Base-by-base conservation (phyloP, 2,797 vertebrate species). In the Platalea minor region DNA sequence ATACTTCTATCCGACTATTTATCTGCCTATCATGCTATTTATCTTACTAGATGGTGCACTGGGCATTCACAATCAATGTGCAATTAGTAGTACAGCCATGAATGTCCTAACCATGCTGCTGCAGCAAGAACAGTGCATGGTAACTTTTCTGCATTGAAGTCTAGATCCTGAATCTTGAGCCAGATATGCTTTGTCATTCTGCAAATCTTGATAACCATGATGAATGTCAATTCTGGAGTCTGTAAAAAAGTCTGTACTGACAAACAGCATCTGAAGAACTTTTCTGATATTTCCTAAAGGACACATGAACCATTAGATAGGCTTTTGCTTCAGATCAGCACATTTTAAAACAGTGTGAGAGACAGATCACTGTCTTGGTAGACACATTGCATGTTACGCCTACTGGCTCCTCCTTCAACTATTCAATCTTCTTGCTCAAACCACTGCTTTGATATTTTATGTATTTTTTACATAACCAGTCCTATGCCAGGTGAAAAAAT, bases 231-330 rank as follows among this genome's bases (percentile, higher is more conserved):
- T 80, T 80, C 57, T 64, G 51, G 41, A 63, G 37, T 92, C 79
- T 87, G n/a, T 24, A 74, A 87, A 90, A 73, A 72, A 87, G 31
- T 88, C 88, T 94, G 48, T 88, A 63, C 73, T 95, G 90, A 96
- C 94, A 91, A 91, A 91, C 48, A 96, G 76, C 33, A 45, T 39
- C 88, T 13, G 9, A 92, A 92, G 64, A 63, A 17, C 74, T 93
- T 95, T 96, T 95, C 93, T 97, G 90, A 84, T 91, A 87, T 92
- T 76, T 85, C 74, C 31, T 94, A 82, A 92, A 89, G 35, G 45
- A 91, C 91, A 78, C 80, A 93, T 28, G 45, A 95, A 76, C 63
- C 60, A 81, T 81, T 72, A 87, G 60, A 88, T 92, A 93, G 78
- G 77, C 69, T 48, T 82, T 94, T 93, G 39, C 45, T 86, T 93